Evolutionary conservation across 2,113 vertebrate species (phyloP).

Genomic region (Nannospalax galili): DNA sequence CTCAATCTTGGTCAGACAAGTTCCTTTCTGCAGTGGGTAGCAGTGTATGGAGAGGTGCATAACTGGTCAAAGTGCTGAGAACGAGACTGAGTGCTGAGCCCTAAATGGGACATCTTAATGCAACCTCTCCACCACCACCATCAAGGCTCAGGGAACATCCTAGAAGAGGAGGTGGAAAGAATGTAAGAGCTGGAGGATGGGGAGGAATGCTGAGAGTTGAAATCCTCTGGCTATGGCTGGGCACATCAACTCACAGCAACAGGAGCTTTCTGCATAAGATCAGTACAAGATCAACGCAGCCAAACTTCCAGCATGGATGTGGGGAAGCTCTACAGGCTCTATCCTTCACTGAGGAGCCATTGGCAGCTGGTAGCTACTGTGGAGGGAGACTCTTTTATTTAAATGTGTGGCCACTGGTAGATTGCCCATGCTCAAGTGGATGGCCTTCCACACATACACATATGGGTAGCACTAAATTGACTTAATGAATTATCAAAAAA

Average conservation of each 20-base stretch:
- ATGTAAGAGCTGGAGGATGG: background rate
- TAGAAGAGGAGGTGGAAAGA: background rate
- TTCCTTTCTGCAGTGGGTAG: background rate
- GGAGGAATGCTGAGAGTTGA: background rate
- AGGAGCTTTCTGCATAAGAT: background rate
- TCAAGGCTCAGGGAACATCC: background rate
- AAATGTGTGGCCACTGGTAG: background rate
- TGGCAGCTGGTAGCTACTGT: background rate
- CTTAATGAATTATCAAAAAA: background rate
- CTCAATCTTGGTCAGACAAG: background rate
- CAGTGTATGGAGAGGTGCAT: background rate
- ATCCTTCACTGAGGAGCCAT: too few species aligned
- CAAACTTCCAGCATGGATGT: too few species aligned
- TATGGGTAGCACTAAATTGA: background rate
- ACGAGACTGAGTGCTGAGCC: background rate
- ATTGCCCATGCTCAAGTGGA: background rate
- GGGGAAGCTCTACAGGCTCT: background rate
- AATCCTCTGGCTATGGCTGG: too few species aligned
- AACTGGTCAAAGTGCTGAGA: background rate
- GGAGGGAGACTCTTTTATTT: background rate
- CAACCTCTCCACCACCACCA: background rate
- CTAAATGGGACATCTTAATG: background rate
- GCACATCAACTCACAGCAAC: background rate
- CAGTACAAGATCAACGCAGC: background rate
- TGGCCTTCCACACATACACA: too few species aligned